Percentiles rank a stretch among this genome's conserved stretches.
Conservation (phyloP, 2,888 invertebrate genomes). For the Andrena minutula region DNA sequence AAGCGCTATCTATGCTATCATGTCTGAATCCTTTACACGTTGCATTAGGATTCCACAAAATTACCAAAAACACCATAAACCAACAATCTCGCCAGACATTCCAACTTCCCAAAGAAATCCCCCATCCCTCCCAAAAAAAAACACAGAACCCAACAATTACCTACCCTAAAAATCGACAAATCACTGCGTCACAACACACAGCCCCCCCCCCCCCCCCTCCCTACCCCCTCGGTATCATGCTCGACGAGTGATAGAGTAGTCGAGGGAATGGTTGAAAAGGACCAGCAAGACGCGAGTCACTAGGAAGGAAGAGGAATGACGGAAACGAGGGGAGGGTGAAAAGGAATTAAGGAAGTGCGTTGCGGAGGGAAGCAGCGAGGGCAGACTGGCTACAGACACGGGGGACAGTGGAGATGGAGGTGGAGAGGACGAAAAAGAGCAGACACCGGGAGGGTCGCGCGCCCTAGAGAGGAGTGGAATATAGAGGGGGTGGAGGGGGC, state of each 20-base stretch:
- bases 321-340: not conserved
- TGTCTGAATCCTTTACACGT: no score
- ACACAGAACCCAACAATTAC: not conserved
- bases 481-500: conserved; percentile 23
- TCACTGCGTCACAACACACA: not conserved
- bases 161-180: not conserved
- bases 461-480: conserved; percentile 22
- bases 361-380: conserved; percentile 8
- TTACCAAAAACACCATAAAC: no score
- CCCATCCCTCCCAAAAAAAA: not conserved
- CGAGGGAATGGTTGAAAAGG: conserved; percentile 6
- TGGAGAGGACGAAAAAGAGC: conserved; percentile 14
- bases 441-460: conserved; percentile 7
- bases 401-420: not conserved
- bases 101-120: no score
- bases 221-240: not conserved
- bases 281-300: not conserved
- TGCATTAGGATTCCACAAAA: no score
- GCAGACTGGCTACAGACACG: not conserved
- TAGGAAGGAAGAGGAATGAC: not conserved
- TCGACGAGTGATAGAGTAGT: conserved; percentile 13
- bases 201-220: no score
- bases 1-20: no score
- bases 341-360: conserved; percentile 22
- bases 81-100: no score